Base-by-base conservation (phyloP, 1,140 invertebrate species). In the Magallana angulata region DNA sequence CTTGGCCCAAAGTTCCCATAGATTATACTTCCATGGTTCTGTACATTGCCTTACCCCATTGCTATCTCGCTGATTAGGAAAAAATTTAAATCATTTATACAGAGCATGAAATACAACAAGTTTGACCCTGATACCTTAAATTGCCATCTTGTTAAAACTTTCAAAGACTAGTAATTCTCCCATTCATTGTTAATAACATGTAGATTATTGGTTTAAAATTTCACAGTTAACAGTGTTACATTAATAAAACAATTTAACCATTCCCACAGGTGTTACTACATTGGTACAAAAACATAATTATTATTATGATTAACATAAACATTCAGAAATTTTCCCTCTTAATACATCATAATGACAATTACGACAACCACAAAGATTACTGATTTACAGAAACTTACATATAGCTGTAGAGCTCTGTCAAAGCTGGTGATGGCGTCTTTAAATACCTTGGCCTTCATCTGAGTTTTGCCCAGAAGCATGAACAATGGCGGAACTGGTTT, bases 361-460 rank as follows among this genome's bases (percentile, higher is more conserved):
- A 48, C 2, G 36, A 48, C 36, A 2, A 48, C 36, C 2, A 48
- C 1, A 48, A 48, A 48, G 36, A 48, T 48, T 48, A 48, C 36
- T 1, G 36, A 48, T 48, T 48, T 30, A 36, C 18, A 12, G 36
- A 84, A 57, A 92, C 90, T 89, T 87, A 92, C 91, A 90, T 90
- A 92, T n/a, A 91, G 87, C 57, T 92, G 89, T 14, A 95, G 90
- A 12, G 94, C 94, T 60, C 90, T 90, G 16, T 93, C 88, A 87
- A 95, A 95, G 87, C 93, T 94, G 18, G 60, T 71, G 2, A 93
- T 91, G 59, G 94, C 94, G 86, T 94, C 91, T 57, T 92, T 91
- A 89, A 92, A 95, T 57, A 88, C 89, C 88, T 94, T 94, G 48
- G 94, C 94, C 85, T 95, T 95, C 94, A 95, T 95, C 89, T 94